Percentiles rank a stretch among this genome's conserved stretches.
phyloP scores from a whole-genome alignment of 2,888 invertebrate species.

The Orchesella flavescens region DNA sequence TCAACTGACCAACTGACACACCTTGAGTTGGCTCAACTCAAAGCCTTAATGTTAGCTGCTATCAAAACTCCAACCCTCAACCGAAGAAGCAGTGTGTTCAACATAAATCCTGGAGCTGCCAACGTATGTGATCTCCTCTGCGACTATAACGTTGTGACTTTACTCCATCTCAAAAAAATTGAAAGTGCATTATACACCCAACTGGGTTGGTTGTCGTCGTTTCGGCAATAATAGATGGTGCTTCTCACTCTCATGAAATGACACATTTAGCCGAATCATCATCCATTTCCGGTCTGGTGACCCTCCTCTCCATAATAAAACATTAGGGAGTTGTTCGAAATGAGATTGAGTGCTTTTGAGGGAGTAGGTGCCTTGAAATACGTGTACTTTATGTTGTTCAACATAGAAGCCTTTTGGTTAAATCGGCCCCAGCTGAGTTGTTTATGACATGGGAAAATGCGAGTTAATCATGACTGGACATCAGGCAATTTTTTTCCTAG shows the following conservation, averaged over 20 bases:
- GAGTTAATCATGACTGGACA: slow-evolving; percentile 85
- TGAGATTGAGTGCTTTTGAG: slow-evolving; percentile 52
- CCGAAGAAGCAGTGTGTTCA: slow-evolving; percentile 78
- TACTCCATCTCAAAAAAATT: slow-evolving; percentile 75
- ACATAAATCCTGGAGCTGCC: slow-evolving; percentile 74
- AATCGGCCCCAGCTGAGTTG: slow-evolving; percentile 93
- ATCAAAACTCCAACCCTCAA: slow-evolving; percentile 89
- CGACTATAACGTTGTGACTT: too few relatives aligned
- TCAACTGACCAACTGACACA: too few relatives aligned
- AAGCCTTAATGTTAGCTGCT: slow-evolving; percentile 92
- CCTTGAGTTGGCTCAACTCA: slow-evolving; percentile 88
- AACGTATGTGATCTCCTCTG: too few relatives aligned
- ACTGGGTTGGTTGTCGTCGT: slow-evolving; percentile 84
- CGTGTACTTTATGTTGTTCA: slow-evolving; percentile 87
- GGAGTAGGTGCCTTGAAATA: slow-evolving; percentile 78
- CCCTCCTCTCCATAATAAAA: slow-evolving; percentile 83
- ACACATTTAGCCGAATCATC: slow-evolving; percentile 86
- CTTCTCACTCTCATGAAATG: slow-evolving; percentile 88
- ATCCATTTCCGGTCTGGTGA: slow-evolving; percentile 85
- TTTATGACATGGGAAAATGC: slow-evolving; percentile 85
- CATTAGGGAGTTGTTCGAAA: slow-evolving; percentile 80
- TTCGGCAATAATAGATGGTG: too few relatives aligned
- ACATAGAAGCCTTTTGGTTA: slow-evolving; percentile 97
- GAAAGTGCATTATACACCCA: slow-evolving; percentile 32
- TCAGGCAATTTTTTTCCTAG: slow-evolving; percentile 90